Evolutionary conservation across 2,888 invertebrate species (phyloP).

Genomic region (Netelia virgata): DNA sequence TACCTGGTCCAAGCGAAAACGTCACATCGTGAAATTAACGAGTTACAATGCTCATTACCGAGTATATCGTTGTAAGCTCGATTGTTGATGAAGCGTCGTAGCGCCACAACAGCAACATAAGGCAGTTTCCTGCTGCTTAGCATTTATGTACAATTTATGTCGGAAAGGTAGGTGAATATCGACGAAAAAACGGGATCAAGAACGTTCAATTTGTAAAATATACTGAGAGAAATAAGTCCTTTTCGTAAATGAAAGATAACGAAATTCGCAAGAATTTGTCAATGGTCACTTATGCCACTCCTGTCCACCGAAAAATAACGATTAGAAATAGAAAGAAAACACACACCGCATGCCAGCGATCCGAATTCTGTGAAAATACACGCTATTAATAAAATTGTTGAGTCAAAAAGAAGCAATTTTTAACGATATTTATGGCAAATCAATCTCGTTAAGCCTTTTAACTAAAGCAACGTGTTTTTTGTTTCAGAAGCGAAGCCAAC

Average conservation of each 20-base stretch:
- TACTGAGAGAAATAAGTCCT: neutral
- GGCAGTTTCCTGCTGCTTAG: slow-evolving; percentile 84
- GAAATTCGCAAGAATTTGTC: too few species aligned
- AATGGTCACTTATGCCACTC: too few species aligned
- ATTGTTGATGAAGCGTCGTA: slow-evolving; percentile 84
- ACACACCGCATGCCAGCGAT: too few species aligned
- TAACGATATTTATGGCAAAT: too few species aligned
- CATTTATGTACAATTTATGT: slow-evolving; percentile 85
- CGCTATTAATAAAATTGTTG: too few species aligned
- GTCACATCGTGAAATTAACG: slow-evolving; percentile 81
- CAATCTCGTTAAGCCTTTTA: neutral
- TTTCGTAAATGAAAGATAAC: too few species aligned
- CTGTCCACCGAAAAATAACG: too few species aligned
- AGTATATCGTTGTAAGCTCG: slow-evolving; percentile 81
- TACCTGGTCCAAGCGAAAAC: slow-evolving; percentile 81
- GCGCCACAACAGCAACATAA: slow-evolving; percentile 81
- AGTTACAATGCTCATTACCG: slow-evolving; percentile 82
- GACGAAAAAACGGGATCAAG: neutral
- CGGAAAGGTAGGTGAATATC: slow-evolving; percentile 80
- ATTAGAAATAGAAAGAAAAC: neutral
- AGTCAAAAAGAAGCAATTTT: too few species aligned
- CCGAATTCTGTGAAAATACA: too few species aligned
- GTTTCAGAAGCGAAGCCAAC: slow-evolving; percentile 85
- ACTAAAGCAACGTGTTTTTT: slow-evolving; percentile 68
- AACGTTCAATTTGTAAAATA: neutral